Conservation (phyloP, 2,113 vertebrate species). For the Narcine bancroftii region DNA sequence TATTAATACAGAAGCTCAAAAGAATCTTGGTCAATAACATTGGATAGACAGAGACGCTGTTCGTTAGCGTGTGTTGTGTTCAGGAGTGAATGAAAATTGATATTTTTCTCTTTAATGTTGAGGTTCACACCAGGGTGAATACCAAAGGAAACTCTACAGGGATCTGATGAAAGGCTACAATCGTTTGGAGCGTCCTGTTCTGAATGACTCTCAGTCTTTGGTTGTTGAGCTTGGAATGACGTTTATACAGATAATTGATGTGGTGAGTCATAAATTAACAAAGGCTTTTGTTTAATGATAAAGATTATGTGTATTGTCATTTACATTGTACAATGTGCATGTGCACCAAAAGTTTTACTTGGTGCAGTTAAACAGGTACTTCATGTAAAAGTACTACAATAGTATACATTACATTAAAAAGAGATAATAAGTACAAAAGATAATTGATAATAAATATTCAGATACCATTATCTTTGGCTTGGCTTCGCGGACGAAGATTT, state of each 20-base stretch:
- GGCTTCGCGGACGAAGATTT: too few relatives aligned
- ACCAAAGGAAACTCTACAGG: constrained; percentile 72
- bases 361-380: too few relatives aligned
- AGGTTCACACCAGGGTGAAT: constrained; percentile 68
- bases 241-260: constrained; percentile 79
- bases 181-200: constrained; percentile 69
- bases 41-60: neutral
- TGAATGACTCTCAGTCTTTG: constrained; percentile 72
- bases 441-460: too few relatives aligned
- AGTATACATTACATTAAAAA: too few relatives aligned
- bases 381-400: too few relatives aligned
- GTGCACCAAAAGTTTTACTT: too few relatives aligned
- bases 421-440: too few relatives aligned
- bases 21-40: neutral
- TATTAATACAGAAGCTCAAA: too few relatives aligned
- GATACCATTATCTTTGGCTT: too few relatives aligned
- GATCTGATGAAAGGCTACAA: constrained; percentile 77
- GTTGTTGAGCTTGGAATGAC: constrained; percentile 74
- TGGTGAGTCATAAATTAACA: constrained; percentile 59
- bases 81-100: neutral
- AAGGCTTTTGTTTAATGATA: neutral
- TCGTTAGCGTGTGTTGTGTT: neutral
- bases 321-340: too few relatives aligned
- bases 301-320: too few relatives aligned
- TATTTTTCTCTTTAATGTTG: constrained; percentile 5